These are phyloP conservation scores for Drosophila fungiperda DNA, from an alignment of 2,888 invertebrate genomes.

Conservation along the genomic window DNA sequence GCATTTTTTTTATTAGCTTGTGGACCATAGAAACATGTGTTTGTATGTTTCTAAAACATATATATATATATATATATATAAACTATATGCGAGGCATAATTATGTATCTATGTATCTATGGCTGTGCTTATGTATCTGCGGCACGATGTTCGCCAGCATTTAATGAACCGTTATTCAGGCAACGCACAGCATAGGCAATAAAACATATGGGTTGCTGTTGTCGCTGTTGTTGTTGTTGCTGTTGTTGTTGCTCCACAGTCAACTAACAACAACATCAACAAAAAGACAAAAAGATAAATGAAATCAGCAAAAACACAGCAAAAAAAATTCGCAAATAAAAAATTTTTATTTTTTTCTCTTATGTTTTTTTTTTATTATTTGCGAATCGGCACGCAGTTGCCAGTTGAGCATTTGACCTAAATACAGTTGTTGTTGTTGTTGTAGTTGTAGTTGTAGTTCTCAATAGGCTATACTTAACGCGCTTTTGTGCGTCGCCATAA, in stretches of 20 bases:
- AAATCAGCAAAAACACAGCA: slow-evolving; percentile 55
- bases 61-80: neutral
- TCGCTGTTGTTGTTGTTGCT: slow-evolving; percentile 25
- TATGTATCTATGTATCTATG: slow-evolving; percentile 3
- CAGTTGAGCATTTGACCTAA: slow-evolving; percentile 73
- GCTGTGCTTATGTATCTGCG: slow-evolving; percentile 35
- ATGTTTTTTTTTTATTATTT: slow-evolving; percentile 53
- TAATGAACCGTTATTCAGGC: slow-evolving; percentile 63
- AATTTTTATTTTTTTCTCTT: slow-evolving; percentile 41
- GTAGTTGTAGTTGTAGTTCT: slow-evolving; percentile 42
- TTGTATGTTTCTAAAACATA: neutral
- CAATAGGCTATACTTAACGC: slow-evolving; percentile 72
- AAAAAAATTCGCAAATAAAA: slow-evolving; percentile 35
- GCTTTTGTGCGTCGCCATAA: slow-evolving; percentile 70
- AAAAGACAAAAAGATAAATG: slow-evolving; percentile 49
- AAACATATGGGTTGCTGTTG: slow-evolving; percentile 38
- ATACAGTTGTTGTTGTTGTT: slow-evolving; percentile 46
- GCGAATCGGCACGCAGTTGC: slow-evolving; percentile 74
- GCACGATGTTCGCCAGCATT: slow-evolving; percentile 35
- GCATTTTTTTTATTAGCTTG: slow-evolving; percentile 37
- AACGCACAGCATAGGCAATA: slow-evolving; percentile 57
- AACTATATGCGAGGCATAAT: neutral
- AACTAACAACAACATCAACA: slow-evolving; percentile 30
- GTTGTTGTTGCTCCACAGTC: slow-evolving; percentile 25
- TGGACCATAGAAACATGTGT: slow-evolving; percentile 18